These are phyloP conservation scores for Pleuronectes platessa DNA, from an alignment of 2,113 vertebrate species.

Conservation along the genomic window DNA sequence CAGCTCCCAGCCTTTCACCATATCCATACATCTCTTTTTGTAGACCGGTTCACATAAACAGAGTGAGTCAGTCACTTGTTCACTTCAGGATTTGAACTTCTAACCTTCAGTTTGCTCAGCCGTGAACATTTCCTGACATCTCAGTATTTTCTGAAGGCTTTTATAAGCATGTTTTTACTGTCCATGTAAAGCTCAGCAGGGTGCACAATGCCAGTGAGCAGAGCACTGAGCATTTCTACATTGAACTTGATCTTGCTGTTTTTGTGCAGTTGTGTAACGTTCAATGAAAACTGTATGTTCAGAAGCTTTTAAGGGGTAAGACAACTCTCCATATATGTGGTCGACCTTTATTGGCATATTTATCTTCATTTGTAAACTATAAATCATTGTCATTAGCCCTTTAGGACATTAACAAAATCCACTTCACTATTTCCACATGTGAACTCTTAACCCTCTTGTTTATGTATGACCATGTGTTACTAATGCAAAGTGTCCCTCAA, in stretches of 20 bases:
- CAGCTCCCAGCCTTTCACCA: conserved; percentile 61
- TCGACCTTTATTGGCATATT: conserved; percentile 4
- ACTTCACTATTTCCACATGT: conserved; percentile 19
- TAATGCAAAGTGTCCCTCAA: conserved; percentile 34
- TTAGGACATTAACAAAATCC: conserved; percentile 5
- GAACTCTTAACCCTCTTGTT: conserved; percentile 40
- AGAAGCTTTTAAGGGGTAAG: background rate
- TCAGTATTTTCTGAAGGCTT: background rate
- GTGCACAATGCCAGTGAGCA: background rate
- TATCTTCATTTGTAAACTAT: background rate
- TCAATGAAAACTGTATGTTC: background rate
- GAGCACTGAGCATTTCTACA: conserved; percentile 21
- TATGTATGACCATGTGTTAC: conserved; percentile 46
- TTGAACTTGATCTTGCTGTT: conserved; percentile 37
- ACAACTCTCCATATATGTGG: background rate
- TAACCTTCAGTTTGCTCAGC: conserved; percentile 37
- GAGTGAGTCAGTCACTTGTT: conserved; percentile 49
- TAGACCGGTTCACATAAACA: conserved; percentile 37
- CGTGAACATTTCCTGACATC: conserved; percentile 20
- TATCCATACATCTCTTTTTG: conserved; percentile 44
- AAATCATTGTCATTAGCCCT: background rate
- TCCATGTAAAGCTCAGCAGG: conserved; percentile 9
- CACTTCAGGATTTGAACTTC: conserved; percentile 57
- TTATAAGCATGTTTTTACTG: conserved; percentile 23
- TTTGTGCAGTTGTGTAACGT: background rate